phyloP scores from a whole-genome alignment of 2,888 invertebrate genomes.

The Mactromeris polynyma region DNA sequence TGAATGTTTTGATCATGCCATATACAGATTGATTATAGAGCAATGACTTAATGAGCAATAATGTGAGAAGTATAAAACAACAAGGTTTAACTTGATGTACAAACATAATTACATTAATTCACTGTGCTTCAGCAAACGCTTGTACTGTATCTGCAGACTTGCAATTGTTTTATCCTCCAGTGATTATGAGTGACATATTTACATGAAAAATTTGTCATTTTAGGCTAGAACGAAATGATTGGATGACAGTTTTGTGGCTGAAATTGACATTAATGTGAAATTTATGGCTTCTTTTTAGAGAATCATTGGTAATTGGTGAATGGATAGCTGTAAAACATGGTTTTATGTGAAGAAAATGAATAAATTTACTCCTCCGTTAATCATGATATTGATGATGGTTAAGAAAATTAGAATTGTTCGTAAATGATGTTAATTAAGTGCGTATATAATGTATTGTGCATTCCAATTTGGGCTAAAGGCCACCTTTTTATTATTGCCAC shows the following conservation, averaged over 20 bases:
- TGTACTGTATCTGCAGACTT: background rate
- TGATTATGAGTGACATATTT: constrained; percentile 46
- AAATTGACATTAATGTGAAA: constrained; percentile 70
- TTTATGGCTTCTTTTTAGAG: constrained; percentile 53
- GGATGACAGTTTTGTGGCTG: constrained; percentile 51
- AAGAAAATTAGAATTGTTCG: background rate
- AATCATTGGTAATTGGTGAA: constrained; percentile 55
- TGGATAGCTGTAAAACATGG: constrained; percentile 49
- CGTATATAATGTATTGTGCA: no score
- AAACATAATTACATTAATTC: background rate
- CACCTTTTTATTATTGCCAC: no score
- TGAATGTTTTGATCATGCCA: no score
- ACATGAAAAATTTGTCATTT: constrained; percentile 63
- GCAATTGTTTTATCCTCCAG: constrained; percentile 21
- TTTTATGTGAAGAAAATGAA: constrained; percentile 40
- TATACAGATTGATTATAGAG: no score
- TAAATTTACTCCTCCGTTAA: constrained; percentile 17
- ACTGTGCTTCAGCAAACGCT: background rate
- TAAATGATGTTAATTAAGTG: no score
- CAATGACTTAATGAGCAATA: no score
- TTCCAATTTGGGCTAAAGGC: no score
- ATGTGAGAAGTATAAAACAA: background rate
- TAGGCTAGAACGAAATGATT: constrained; percentile 59
- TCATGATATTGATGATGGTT: constrained; percentile 26
- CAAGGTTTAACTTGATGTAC: background rate